Base-by-base conservation (phyloP, 2,113 vertebrate species). In the Miniopterus natalensis region DNA sequence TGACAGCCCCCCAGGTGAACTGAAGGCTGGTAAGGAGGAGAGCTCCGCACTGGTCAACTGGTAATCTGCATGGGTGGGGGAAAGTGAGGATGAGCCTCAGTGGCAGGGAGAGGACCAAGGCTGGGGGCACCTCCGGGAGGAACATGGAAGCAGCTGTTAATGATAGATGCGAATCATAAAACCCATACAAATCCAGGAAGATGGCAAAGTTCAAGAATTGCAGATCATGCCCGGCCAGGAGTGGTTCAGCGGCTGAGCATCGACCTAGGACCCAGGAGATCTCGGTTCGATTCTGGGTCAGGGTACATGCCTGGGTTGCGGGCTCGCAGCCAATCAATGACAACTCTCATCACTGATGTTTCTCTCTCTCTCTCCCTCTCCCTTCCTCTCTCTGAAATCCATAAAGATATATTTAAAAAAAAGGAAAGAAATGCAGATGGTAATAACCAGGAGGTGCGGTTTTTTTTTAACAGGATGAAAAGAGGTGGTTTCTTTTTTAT, bases 11-110 rank as follows among this genome's bases (percentile, higher is more conserved):
- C 98, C 98, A 11, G 99, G 99, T 1, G 99, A 99, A 89, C 99
- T 99, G 98, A 99, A 99, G 0, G 99, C 98, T 6, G 99, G 99
- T 96, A 99, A 98, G 6, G 99, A 99, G 15, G 99, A 99, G 78
- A 99, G 98, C 97, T 99, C 99, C 25, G 99, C 99, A 4, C 99
- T 99, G 15, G 99, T 99, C 99, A 99, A 98, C 98, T 99, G 99
- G 98, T 99, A 99, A 97, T 99, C 99, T 99, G 99, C 17, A 97
- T 84, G 61, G 36, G 63, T 8, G n/a, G 59, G 59, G 59, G n/a
- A 31, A 12, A 51, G 40, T 0, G 55, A 31, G 80, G 84, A 7
- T 59, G 45, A 40, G 20, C 36, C 63, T 3, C 66, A 6, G 40
- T 3, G 3, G 15, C 61, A 12, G 49, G n/a, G 21, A 5, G 65